These are phyloP conservation scores for Laticauda colubrina DNA, from an alignment of 2,113 vertebrate genomes.

Conservation along the genomic window DNA sequence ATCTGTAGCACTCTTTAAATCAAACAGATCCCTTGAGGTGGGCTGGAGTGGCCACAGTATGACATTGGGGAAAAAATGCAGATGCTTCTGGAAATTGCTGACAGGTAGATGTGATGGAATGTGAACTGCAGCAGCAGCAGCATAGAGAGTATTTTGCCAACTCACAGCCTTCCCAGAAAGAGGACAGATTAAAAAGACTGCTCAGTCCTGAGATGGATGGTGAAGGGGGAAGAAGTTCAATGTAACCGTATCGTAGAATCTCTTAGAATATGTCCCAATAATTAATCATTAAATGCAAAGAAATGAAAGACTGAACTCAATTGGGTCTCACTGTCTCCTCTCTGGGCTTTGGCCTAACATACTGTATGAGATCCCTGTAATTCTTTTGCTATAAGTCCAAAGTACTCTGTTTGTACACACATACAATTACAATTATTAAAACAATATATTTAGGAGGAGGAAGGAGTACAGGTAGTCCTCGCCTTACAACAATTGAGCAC, in stretches of 20 bases:
- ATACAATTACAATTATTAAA: neutral
- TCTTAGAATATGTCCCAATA: too few species aligned
- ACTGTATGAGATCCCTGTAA: neutral
- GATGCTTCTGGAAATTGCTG: neutral
- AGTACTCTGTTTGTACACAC: neutral
- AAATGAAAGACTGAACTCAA: neutral
- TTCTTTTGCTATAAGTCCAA: neutral
- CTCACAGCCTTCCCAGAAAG: too few species aligned
- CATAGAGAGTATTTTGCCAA: too few species aligned
- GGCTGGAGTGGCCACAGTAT: too few species aligned
- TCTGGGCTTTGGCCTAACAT: neutral
- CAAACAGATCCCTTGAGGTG: too few species aligned
- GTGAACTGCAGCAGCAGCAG: too few species aligned
- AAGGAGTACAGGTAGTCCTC: neutral
- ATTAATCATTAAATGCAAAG: neutral
- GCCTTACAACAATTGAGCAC: neutral
- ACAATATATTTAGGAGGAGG: neutral
- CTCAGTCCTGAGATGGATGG: too few species aligned
- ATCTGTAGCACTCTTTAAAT: too few species aligned
- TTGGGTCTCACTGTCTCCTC: neutral
- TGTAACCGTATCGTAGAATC: too few species aligned
- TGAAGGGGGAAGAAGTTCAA: too few species aligned
- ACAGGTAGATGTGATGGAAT: neutral
- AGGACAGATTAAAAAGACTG: too few species aligned
- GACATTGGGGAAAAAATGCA: too few species aligned